phyloP scores from a whole-genome alignment of 2,888 invertebrate genomes.

The Epinotia demarniana region DNA sequence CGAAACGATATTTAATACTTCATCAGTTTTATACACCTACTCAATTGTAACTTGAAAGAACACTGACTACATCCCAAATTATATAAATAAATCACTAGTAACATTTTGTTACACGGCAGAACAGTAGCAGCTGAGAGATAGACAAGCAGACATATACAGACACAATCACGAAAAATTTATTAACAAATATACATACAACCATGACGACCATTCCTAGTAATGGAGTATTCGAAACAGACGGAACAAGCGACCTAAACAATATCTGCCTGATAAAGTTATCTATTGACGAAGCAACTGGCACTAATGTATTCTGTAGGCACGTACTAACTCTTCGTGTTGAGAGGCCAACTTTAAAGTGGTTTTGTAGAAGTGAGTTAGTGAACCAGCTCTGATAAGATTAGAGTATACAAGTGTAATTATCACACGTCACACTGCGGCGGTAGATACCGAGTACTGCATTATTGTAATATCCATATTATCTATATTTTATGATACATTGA shows the following conservation, averaged over 20 bases:
- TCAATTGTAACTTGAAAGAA: background rate
- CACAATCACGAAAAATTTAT: background rate
- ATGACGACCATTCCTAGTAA: conserved; percentile 71
- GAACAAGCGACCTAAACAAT: conserved; percentile 47
- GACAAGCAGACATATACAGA: background rate
- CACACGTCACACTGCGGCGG: conserved; percentile 80
- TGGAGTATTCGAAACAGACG: conserved; percentile 55
- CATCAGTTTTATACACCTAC: background rate
- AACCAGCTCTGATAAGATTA: conserved; percentile 67
- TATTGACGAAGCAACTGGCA: background rate
- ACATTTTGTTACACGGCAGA: background rate
- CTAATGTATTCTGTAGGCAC: background rate
- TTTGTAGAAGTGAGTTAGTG: background rate
- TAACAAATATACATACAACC: conserved; percentile 62
- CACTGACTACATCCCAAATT: background rate
- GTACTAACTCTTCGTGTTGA: background rate
- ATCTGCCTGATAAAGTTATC: conserved; percentile 50
- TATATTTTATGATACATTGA: conserved; percentile 38
- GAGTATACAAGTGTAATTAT: conserved; percentile 70
- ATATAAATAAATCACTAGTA: background rate
- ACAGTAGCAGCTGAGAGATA: background rate
- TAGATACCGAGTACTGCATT: conserved; percentile 76
- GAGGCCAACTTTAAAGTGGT: background rate
- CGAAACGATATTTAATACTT: no score
- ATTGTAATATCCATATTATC: conserved; percentile 64